These are phyloP conservation scores for Meteorus sp. DNA, from an alignment of 1,140 invertebrate species.

Conservation along the genomic window DNA sequence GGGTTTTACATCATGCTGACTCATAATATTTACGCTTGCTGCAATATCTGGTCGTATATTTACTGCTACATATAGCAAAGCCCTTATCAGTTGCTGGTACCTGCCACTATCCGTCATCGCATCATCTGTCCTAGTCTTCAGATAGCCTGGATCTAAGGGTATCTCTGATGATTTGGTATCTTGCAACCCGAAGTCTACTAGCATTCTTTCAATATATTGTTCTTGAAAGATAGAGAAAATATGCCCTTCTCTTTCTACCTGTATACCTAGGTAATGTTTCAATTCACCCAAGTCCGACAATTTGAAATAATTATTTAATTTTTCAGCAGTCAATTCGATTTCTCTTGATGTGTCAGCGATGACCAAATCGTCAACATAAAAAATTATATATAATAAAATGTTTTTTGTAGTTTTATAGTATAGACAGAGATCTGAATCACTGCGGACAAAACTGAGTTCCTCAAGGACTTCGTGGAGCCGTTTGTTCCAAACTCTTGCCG, in stretches of 20 bases:
- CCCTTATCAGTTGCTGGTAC: no score
- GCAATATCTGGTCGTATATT: no score
- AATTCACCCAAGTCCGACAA: slow-evolving; percentile 18
- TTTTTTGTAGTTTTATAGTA: slow-evolving; percentile 4
- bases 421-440: slow-evolving; percentile 12
- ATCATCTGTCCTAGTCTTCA: neutral
- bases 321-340: neutral
- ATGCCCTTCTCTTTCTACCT: neutral
- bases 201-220: slow-evolving; percentile 27
- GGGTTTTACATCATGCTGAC: no score
- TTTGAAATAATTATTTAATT: neutral
- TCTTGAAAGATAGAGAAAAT: slow-evolving; percentile 27
- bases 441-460: slow-evolving; percentile 2
- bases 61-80: no score
- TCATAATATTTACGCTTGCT: no score
- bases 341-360: neutral
- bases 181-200: slow-evolving; percentile 32
- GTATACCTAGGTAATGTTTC: neutral
- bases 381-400: neutral
- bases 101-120: neutral
- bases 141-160: slow-evolving; percentile 7
- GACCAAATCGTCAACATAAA: slow-evolving; percentile 27
- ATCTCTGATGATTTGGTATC: slow-evolving; percentile 31
- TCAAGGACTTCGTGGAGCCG: slow-evolving; percentile 10
- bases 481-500: slow-evolving; percentile 18